phyloP scores from a whole-genome alignment of 2,113 vertebrate genomes.

The Cryptotis parvus region DNA sequence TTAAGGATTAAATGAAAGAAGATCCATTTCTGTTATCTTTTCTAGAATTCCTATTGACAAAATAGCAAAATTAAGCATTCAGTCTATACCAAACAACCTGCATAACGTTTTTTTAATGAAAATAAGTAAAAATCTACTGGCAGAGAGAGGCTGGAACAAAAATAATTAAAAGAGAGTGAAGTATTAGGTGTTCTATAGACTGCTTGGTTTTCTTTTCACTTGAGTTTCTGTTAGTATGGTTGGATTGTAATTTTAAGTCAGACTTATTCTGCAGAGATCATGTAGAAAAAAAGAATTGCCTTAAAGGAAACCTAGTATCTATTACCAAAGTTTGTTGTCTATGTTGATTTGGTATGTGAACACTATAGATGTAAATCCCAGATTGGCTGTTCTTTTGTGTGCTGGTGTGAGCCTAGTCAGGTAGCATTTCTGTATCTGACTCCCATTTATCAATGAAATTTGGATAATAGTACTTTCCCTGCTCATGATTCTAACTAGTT shows the following conservation, averaged over 20 bases:
- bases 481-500: neutral
- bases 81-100: neutral
- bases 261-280: neutral
- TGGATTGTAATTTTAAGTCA: neutral
- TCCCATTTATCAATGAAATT: neutral
- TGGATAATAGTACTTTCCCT: neutral
- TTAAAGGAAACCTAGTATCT: neutral
- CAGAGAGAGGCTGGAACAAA: neutral
- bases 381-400: neutral
- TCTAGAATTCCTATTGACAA: too few relatives aligned
- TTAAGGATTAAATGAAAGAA: neutral
- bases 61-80: neutral
- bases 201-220: slow-evolving; percentile 34
- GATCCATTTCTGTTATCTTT: too few relatives aligned
- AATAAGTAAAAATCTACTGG: neutral
- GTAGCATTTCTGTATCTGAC: neutral
- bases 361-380: neutral
- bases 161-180: neutral
- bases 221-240: slow-evolving; percentile 1
- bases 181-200: neutral
- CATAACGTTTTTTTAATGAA: neutral
- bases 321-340: neutral
- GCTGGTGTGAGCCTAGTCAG: neutral
- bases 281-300: neutral
- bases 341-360: neutral